Evolutionary conservation across 2,888 invertebrate genomes (phyloP).

Genomic region (Lucinisca nassula): DNA sequence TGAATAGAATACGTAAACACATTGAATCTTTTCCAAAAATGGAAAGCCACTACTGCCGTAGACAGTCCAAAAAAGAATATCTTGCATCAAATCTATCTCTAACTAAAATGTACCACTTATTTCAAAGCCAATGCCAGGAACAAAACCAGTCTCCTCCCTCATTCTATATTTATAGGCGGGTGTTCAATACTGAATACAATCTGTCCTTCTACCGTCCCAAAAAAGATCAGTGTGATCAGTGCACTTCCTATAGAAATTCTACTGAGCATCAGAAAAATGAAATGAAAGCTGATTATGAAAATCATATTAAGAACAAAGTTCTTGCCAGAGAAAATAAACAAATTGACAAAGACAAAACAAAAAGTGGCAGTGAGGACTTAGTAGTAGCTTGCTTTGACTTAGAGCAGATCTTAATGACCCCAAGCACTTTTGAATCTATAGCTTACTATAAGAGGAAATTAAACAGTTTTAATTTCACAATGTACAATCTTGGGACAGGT

Average conservation of each 20-base stretch:
- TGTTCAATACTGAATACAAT: constrained; percentile 8
- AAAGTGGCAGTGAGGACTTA: not conserved
- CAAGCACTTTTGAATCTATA: not conserved
- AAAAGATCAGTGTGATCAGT: constrained; percentile 13
- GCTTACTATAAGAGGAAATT: constrained; percentile 28
- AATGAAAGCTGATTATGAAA: not conserved
- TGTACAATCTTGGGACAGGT: not conserved
- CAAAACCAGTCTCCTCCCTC: not conserved
- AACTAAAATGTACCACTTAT: not conserved
- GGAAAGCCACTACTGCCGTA: constrained; percentile 14
- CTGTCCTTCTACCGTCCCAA: not conserved
- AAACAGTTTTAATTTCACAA: constrained; percentile 20
- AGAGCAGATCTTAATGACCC: constrained; percentile 12
- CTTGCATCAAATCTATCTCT: not conserved
- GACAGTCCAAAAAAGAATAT: not conserved
- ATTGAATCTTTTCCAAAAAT: constrained; percentile 12
- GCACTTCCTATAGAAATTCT: not conserved
- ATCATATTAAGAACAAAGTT: not conserved
- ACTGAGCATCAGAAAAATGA: not conserved
- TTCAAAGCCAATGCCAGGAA: not conserved
- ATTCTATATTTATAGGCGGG: not conserved
- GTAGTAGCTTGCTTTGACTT: constrained; percentile 33
- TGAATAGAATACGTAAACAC: not conserved
- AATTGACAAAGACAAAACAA: not conserved
- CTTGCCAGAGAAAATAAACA: not conserved